Conservation (phyloP, 2,113 vertebrate genomes). For the Pedionomus torquatus region DNA sequence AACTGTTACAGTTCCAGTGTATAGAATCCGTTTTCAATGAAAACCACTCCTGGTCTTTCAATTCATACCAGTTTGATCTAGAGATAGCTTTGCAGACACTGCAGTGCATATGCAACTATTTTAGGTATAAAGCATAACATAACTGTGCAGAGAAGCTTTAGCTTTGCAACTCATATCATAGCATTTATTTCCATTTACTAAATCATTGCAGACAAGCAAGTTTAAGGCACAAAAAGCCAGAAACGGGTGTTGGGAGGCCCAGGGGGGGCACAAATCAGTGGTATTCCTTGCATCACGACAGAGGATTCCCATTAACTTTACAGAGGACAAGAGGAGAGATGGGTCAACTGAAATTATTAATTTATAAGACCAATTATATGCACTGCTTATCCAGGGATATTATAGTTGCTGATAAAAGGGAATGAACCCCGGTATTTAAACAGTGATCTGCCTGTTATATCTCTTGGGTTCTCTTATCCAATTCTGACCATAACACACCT, state of each 20-base stretch:
- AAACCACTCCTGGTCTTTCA: neutral
- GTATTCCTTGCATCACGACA: neutral
- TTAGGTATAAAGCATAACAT: neutral
- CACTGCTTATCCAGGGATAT: neutral
- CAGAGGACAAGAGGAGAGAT: neutral
- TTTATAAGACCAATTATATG: neutral
- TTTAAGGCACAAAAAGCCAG: neutral
- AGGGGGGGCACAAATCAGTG: neutral
- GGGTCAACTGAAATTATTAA: neutral
- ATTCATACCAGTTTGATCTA: neutral
- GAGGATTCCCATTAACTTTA: neutral
- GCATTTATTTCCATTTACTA: neutral
- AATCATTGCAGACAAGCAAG: neutral
- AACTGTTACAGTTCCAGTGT: neutral
- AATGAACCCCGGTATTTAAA: neutral
- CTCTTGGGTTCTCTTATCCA: neutral
- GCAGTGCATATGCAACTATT: neutral
- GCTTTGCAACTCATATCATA: neutral
- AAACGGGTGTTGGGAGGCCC: neutral
- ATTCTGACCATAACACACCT: neutral
- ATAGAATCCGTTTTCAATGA: neutral
- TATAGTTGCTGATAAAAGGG: neutral
- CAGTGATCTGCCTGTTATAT: neutral
- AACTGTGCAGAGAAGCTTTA: neutral
- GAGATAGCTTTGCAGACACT: neutral